These are phyloP conservation scores for Octomys mimax DNA, from an alignment of 2,797 vertebrate species.

Conservation along the genomic window DNA sequence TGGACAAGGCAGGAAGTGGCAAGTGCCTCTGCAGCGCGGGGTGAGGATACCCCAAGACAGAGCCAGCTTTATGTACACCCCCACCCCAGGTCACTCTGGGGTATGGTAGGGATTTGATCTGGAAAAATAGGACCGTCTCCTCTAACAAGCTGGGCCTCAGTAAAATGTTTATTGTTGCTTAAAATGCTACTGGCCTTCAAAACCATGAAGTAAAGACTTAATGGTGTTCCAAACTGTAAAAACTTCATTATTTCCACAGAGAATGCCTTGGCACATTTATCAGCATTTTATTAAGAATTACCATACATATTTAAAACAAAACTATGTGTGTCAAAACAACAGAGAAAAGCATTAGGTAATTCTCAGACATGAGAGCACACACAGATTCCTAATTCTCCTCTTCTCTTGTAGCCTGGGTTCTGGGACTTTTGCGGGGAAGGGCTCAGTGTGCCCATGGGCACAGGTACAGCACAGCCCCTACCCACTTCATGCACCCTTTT, in stretches of 20 bases:
- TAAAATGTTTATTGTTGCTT: constrained; percentile 58
- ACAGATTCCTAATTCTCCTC: not conserved
- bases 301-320: constrained; percentile 71
- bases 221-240: constrained; percentile 57
- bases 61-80: not conserved
- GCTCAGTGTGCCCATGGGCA: not conserved
- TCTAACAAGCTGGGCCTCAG: not conserved
- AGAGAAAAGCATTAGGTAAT: not conserved
- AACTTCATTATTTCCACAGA: constrained; percentile 68
- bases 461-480: no score
- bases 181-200: constrained; percentile 59
- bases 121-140: not conserved
- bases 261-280: constrained; percentile 42
- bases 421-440: not conserved
- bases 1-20: not conserved
- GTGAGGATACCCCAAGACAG: not conserved
- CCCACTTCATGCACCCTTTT: not conserved
- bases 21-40: not conserved
- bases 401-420: not conserved
- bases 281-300: constrained; percentile 70
- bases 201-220: constrained; percentile 63
- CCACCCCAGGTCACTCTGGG: not conserved
- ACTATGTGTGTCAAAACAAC: constrained; percentile 57
- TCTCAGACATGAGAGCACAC: not conserved
- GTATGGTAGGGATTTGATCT: not conserved